Conservation (phyloP, 2,113 vertebrate genomes). For the Calidris pygmaea region DNA sequence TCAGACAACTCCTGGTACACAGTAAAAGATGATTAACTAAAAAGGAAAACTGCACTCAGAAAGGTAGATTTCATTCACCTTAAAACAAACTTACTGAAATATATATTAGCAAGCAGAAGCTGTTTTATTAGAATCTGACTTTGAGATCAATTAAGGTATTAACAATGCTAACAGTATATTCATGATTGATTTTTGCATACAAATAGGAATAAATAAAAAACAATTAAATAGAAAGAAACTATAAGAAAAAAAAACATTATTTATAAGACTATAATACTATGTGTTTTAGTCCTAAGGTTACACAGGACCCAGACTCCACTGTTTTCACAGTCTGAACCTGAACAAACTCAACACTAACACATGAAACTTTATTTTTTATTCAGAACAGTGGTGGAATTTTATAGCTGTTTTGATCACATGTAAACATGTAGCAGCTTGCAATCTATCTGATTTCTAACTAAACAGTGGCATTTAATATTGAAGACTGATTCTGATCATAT, state of each 20-base stretch:
- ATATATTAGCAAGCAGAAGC: neutral
- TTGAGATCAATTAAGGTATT: constrained; percentile 31
- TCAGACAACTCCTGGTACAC: neutral
- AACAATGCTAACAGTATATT: neutral
- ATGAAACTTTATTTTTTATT: neutral
- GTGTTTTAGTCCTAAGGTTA: neutral
- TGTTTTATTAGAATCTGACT: neutral
- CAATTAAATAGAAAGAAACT: neutral
- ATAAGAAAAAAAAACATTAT: neutral
- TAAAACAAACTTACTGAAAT: neutral
- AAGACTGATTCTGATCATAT: neutral
- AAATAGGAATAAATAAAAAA: neutral
- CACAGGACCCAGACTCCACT: neutral
- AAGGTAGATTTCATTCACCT: neutral
- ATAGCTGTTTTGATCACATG: neutral
- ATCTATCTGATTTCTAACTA: neutral
- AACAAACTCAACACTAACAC: neutral
- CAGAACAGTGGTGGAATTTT: neutral
- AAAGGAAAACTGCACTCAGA: neutral
- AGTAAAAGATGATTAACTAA: neutral
- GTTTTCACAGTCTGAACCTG: neutral
- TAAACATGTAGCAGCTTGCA: neutral
- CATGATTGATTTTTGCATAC: neutral
- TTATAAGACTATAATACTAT: neutral
- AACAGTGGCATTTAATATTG: neutral